Evolutionary conservation across 92 coral and sea anemone species (phyloP).

Genomic region (Phymanthus crucifer): DNA sequence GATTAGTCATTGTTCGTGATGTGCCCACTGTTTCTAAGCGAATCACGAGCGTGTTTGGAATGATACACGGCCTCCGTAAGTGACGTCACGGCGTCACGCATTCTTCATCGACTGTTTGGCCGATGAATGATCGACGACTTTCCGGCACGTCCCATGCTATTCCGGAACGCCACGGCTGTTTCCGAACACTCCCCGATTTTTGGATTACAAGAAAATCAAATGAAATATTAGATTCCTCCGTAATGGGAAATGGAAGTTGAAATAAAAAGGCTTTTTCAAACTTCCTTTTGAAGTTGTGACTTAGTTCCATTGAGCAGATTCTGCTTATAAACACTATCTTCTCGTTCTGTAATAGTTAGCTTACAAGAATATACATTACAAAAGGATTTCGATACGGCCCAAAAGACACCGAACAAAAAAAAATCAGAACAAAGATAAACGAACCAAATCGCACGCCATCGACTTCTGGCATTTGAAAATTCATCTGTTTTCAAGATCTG

Average conservation of each 20-base stretch:
- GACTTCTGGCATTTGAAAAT: slow-evolving; percentile 9
- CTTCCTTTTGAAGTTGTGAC: background rate
- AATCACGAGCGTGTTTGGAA: slow-evolving; percentile 10
- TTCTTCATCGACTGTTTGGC: slow-evolving; percentile 1
- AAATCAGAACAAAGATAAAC: background rate
- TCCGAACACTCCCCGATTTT: slow-evolving; percentile 42
- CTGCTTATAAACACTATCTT: background rate
- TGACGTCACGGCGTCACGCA: slow-evolving; percentile 44
- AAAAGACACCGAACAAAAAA: background rate
- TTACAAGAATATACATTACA: background rate
- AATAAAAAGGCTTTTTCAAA: background rate
- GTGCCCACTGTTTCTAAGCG: slow-evolving; percentile 2
- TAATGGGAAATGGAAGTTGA: background rate
- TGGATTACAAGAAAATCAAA: background rate
- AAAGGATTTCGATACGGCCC: background rate
- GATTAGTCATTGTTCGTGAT: background rate
- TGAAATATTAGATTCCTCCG: background rate
- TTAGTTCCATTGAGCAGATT: background rate
- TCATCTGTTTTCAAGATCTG: background rate
- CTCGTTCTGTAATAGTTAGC: background rate
- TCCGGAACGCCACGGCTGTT: slow-evolving; percentile 22
- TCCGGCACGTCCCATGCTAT: slow-evolving; percentile 22
- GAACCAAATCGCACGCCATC: slow-evolving; percentile 17
- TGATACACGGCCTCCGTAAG: slow-evolving; percentile 21
- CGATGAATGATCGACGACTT: slow-evolving; percentile 17